Evolutionary conservation across 1,140 invertebrate genomes (phyloP), one percentile per base, ranked within the genome.

Genomic region (Eueides isabella): DNA sequence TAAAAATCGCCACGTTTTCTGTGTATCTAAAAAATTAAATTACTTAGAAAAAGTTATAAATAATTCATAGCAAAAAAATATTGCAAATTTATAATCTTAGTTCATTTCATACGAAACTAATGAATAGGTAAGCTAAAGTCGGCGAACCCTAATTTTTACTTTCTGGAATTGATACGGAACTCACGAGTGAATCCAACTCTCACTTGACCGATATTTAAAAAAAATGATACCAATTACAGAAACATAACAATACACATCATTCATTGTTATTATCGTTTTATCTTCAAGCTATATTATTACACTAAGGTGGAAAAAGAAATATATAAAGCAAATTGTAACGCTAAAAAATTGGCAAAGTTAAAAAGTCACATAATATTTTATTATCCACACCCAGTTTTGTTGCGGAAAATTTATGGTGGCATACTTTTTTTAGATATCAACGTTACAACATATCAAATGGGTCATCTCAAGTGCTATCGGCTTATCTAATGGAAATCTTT

Each of bases 401-500:
- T 55, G 26, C 26, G 48, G 48, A 55, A 55, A 4, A 4, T 11
- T 55, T 55, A 55, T 55, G 48, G 48, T 55, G 48, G 19, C 48
- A 23, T 26, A 55, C 48, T 48, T 48, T 26, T 12, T 38, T 38
- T 11, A 29, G 48, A 28, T 61, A 35, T 33, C 48, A 16, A 6
- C 31, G 55, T 29, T 12, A n/a, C n/a, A n/a, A n/a, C n/a, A n/a
- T n/a, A n/a, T n/a, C n/a, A 71, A 71, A 35, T 71, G 35, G 70
- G 70, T 41, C 35, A 48, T 64, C 38, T 71, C 33, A 23, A 71
- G 70, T 71, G 38, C 19, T 71, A 48, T 62, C 31, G 28, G 16
- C 2, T 48, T 71, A 71, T 71, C 70, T 71, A n/a, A 14, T 64
- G 29, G 70, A 33, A 71, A 55, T 44, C 61, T 12, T 71, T 62